Percentiles rank a stretch among this genome's conserved stretches.
These are phyloP conservation scores for Chelmon rostratus DNA, from an alignment of 2,797 vertebrate species.

Conservation along the genomic window DNA sequence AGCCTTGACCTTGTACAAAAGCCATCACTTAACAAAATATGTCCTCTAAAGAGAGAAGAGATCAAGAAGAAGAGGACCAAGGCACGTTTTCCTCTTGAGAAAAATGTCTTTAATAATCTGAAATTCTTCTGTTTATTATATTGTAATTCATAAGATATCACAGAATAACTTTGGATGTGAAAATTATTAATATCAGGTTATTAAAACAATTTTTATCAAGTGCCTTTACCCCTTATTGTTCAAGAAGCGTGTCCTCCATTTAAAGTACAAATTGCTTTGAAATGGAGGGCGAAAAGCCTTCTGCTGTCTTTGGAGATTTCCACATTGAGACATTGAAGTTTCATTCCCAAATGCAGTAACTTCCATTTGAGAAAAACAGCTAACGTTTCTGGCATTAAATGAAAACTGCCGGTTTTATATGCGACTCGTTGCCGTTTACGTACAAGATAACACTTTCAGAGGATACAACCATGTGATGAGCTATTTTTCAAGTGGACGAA, in stretches of 20 bases:
- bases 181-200: conserved; percentile 15
- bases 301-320: conserved; percentile 11
- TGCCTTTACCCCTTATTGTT: conserved; percentile 12
- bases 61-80: background rate
- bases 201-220: conserved; percentile 16
- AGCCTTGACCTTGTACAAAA: conserved; percentile 28
- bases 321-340: conserved; percentile 23
- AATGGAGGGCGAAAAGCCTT: conserved; percentile 1
- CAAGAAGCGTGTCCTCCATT: background rate
- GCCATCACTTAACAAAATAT: background rate
- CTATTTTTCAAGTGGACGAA: conserved; percentile 31
- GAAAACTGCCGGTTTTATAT: conserved; percentile 6
- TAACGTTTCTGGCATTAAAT: background rate
- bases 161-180: background rate
- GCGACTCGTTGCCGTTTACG: background rate
- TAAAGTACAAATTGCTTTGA: conserved; percentile 16
- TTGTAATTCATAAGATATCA: background rate
- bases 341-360: conserved; percentile 24
- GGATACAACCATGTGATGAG: background rate
- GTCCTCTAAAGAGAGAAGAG: conserved; percentile 1
- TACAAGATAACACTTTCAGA: conserved; percentile 7
- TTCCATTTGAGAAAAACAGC: conserved; percentile 11
- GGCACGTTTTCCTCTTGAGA: conserved; percentile 8
- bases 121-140: conserved; percentile 18
- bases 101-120: conserved; percentile 30